These are phyloP conservation scores for Pollicipes pollicipes DNA, from an alignment of 1,140 invertebrate species.

Conservation along the genomic window DNA sequence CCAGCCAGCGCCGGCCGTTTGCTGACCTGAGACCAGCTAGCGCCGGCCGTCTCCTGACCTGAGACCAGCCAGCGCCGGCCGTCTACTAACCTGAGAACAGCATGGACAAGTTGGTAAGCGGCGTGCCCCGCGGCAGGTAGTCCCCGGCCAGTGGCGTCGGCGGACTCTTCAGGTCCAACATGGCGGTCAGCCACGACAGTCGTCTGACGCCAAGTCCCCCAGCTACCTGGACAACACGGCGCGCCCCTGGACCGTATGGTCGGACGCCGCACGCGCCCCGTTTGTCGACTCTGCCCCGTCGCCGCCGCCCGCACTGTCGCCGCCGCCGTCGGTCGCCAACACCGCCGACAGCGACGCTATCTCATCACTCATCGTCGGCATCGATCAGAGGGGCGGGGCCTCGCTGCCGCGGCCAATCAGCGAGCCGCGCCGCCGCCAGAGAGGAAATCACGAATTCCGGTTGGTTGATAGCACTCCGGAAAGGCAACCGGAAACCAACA, in stretches of 20 bases:
- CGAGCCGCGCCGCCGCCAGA: not conserved
- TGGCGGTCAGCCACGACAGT: not conserved
- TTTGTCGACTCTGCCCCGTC: not conserved
- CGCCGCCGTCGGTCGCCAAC: no score
- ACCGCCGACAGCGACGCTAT: not conserved
- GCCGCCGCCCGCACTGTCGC: not conserved
- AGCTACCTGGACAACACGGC: no score
- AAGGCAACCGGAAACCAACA: not conserved
- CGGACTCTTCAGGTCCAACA: not conserved
- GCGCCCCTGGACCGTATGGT: no score
- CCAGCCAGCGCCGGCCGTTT: no score
- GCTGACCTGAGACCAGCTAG: no score
- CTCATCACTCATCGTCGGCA: not conserved
- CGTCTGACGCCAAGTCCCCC: no score
- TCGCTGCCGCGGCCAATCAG: not conserved
- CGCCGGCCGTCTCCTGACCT: no score
- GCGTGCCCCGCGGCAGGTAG: not conserved
- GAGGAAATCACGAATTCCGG: conserved; percentile 1
- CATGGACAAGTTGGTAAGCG: not conserved
- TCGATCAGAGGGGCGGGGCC: not conserved
- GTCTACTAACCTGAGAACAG: not conserved
- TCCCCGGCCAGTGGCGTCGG: not conserved
- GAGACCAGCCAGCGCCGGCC: no score
- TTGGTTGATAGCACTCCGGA: not conserved
- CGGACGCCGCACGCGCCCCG: no score